Conservation (phyloP, 2,113 vertebrate species). For the Eretmochelys imbricata region DNA sequence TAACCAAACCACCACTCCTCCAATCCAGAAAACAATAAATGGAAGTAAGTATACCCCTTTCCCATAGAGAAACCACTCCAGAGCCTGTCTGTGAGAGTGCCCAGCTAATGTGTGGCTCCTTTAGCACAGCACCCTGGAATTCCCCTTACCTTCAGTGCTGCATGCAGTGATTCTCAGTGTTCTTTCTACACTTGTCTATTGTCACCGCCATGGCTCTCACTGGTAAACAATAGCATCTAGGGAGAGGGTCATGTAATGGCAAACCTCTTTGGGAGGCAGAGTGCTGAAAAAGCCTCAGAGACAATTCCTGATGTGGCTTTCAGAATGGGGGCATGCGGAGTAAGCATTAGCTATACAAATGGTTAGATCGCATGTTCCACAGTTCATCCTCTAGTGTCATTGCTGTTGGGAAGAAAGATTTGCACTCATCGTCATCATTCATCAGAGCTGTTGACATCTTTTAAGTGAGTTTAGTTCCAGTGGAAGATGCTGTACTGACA, state of each 20-base stretch:
- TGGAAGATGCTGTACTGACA: neutral
- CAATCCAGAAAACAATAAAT: neutral
- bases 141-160: neutral
- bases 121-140: neutral
- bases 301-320: too few species aligned
- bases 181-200: neutral
- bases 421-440: neutral
- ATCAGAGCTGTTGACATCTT: neutral
- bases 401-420: neutral
- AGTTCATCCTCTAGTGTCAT: neutral
- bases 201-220: neutral
- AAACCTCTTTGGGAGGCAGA: neutral
- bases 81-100: neutral
- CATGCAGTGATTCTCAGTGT: neutral
- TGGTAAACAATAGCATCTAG: neutral
- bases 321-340: too few species aligned
- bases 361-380: neutral
- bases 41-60: neutral
- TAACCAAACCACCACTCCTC: neutral
- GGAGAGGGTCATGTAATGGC: neutral
- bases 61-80: neutral
- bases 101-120: neutral
- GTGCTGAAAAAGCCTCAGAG: neutral
- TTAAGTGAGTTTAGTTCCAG: neutral
- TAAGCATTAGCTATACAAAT: neutral